Evolutionary conservation across 2,888 invertebrate species (phyloP), one percentile per base, ranked within the genome.

Genomic region (Andrena chrysosceles): DNA sequence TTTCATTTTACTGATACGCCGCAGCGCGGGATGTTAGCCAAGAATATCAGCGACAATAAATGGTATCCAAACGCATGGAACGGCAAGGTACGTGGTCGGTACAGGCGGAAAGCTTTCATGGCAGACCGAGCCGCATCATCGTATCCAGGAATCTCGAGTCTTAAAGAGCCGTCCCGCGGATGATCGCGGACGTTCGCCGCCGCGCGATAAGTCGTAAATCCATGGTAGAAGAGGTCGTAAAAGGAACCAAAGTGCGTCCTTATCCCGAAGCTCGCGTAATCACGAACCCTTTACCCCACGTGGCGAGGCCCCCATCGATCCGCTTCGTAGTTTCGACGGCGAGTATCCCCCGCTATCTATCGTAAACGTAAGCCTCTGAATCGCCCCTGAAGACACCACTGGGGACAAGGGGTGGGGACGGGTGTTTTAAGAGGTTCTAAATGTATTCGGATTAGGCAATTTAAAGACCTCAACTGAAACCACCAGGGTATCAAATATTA

Each of bases 201-300:
- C 83, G 86, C 85, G 89, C 90, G 91, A 91, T 92, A 91, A 91
- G 90, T 91, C 90, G 91, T 92, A 92, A 92, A 92, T 92, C 87
- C 90, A 87, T 69, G 84, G 88, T 87, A 87, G 86, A 88, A 87
- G 89, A 78, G 80, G 66, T 86, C 86, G 81, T 88, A 88, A 88
- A 88, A 88, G 88, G 81, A 85, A 74, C 63, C 79, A 69, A 86
- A 87, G 83, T 83, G 77, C 88, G 89, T 89, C 87, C 89, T 90
- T 91, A 89, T 89, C 86, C 86, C 68, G 86, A 82, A 85, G 71
- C 85, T 77, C 84, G 86, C 89, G 90, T 92, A 93, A 93, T 93
- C 92, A 91, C 91, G 88, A 92, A 91, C 90, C 90, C 91, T 91
- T 91, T 90, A 83, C 89, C 85, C 66, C 74, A 67, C 56, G 23